Evolutionary conservation across 2,797 vertebrate species (phyloP).

Genomic region (Potorous gilbertii): DNA sequence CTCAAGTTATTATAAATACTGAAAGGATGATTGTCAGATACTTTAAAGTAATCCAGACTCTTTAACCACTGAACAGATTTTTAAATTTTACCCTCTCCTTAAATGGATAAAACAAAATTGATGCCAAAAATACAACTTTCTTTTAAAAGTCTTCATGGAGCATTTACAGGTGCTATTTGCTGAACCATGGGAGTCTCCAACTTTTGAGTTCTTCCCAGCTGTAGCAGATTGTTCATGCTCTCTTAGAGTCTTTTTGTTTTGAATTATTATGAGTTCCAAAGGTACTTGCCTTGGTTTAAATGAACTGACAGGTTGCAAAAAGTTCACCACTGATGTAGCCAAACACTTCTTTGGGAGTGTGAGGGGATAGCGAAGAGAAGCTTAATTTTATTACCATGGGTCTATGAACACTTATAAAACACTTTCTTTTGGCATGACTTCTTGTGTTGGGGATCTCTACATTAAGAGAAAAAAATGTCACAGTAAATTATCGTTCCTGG

Average conservation of each 20-base stretch:
- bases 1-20: not conserved
- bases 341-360: slow-evolving; percentile 39
- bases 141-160: slow-evolving; percentile 2
- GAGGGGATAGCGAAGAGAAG: slow-evolving; percentile 47
- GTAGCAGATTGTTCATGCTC: slow-evolving; percentile 24
- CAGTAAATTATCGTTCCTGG: slow-evolving; percentile 54
- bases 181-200: slow-evolving; percentile 6
- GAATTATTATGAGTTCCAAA: not conserved
- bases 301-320: slow-evolving; percentile 61
- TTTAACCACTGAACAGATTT: slow-evolving; percentile 47
- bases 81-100: not conserved
- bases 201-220: slow-evolving; percentile 15
- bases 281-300: slow-evolving; percentile 60
- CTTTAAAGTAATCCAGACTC: not conserved
- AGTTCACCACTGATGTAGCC: slow-evolving; percentile 41
- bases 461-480: slow-evolving; percentile 53
- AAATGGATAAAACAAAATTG: not conserved
- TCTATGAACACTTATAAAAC: slow-evolving; percentile 63
- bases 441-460: slow-evolving; percentile 54
- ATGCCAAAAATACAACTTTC: slow-evolving; percentile 21
- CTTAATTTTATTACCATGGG: slow-evolving; percentile 60
- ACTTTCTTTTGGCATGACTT: slow-evolving; percentile 62
- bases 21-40: not conserved
- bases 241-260: slow-evolving; percentile 46
- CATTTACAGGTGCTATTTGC: slow-evolving; percentile 45